These are phyloP conservation scores for Brachionus plicatilis DNA, from an alignment of 1,140 invertebrate genomes.

Conservation along the genomic window DNA sequence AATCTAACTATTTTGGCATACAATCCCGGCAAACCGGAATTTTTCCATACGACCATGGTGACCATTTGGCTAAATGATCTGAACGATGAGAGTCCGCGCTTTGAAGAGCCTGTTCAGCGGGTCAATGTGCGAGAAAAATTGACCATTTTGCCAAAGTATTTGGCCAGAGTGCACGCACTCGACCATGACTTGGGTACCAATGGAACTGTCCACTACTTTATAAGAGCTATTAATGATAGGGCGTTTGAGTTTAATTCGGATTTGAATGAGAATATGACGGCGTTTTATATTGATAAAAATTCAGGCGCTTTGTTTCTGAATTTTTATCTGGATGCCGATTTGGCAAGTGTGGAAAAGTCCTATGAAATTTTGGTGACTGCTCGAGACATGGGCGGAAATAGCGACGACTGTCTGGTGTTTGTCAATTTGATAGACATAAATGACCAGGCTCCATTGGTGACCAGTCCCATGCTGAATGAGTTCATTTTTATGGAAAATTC, in stretches of 20 bases:
- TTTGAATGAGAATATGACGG: neutral
- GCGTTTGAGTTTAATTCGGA: neutral
- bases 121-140: slow-evolving; percentile 15
- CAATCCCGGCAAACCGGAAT: slow-evolving; percentile 25
- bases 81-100: slow-evolving; percentile 41
- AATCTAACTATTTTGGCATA: slow-evolving; percentile 27
- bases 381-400: neutral
- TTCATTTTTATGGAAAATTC: slow-evolving; percentile 30
- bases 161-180: neutral
- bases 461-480: neutral
- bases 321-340: neutral
- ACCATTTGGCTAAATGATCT: slow-evolving; percentile 30
- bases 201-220: slow-evolving; percentile 25
- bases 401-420: neutral
- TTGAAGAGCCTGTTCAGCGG: neutral
- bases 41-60: slow-evolving; percentile 20
- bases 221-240: neutral
- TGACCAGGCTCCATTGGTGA: neutral
- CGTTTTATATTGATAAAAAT: neutral
- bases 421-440: slow-evolving; percentile 38
- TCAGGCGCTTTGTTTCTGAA: neutral
- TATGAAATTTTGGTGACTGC: slow-evolving; percentile 12
- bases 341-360: neutral
- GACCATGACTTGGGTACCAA: slow-evolving; percentile 13
- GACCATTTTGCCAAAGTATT: neutral